Evolutionary conservation across 2,888 invertebrate species (phyloP), one percentile per base, ranked within the genome.

Genomic region (Oxyteleia sp.): DNA sequence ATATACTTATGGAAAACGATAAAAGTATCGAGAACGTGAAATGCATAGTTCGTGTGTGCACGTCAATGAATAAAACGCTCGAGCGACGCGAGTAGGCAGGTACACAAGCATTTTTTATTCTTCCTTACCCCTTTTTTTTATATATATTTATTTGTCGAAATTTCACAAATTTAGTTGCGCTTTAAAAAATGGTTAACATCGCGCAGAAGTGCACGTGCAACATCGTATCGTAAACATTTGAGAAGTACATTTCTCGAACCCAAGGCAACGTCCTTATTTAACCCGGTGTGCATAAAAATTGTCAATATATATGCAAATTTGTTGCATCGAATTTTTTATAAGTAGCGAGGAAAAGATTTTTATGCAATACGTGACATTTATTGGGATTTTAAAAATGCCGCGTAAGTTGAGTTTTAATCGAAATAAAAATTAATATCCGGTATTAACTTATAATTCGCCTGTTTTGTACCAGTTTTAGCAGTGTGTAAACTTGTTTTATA

Each of bases 241-340:
- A 66, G 35, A 38, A 49, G 57, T 29, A n/a, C 7, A 64, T 64
- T 64, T 71, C 61, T 49, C 15, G 41, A 55, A 38, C 2, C 18
- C n/a, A 57, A 79, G 71, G 64, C 64, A 79, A 64, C 57, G 71
- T 79, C 41, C 80, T 72, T 72, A 80, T 55, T 66, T 72, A 59
- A 64, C 79, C 71, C 15, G 16, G 2, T 49, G 69, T 45, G 64
- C 55, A 79, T 43, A 79, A 79, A 79, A 79, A 64, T 79, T 71
- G 71, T 71, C 71, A 63, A 79, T 79, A 79, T 71, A 79, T 57
- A 71, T 79, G 79, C 47, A 79, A 79, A 79, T 79, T 61, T 32
- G 55, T 23, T n/a, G 18, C 55, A 18, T 18, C 63, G 55, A 13
- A 71, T 79, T 57, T 78, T 79, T 68, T 79, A 71, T 43, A 68